Evolutionary conservation across 2,113 vertebrate genomes (phyloP), one percentile per base, ranked within the genome.

Genomic region (Synchiropus splendidus): DNA sequence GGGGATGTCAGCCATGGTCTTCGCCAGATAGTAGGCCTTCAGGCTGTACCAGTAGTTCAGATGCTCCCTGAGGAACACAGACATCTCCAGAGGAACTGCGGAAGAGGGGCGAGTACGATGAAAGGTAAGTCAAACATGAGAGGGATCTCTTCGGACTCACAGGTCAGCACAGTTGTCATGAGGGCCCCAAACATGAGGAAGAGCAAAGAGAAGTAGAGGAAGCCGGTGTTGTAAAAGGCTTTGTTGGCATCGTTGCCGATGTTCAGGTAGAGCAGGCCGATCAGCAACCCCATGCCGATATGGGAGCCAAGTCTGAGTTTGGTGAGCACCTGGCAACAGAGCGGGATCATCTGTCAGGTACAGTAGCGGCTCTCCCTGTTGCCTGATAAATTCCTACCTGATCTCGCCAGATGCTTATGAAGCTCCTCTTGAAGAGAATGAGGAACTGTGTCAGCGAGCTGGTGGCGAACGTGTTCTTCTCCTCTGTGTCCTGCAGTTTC

Each of bases 21-120:
- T 99, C 13, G 95, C 95, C 70, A 99, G 70, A 59, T 94, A 99
- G 64, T 99, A 99, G 0, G 94, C 91, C 61, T 96, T 97, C 61
- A 99, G 83, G 75, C 92, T 98, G 79, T 99, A 99, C 95, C 95
- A 99, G 78, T 97, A 97, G 77, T 99, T 99, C 45, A 99, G 67
- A 71, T 99, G 92, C 54, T 99, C 95, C 63, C 95, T 76, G 55
- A 94, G 48, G 63, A 99, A 93, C n/a, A 98, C 93, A 0, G 89
- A 88, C 93, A 98, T 92, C 81, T 97, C 94, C 74, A 93, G 74
- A 48, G 94, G 93, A 75, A 99, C 94, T 99, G 83, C 40, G 37
- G 11, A 48, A 67, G n/a, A 51, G 41, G 30, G 51, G 50, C 15
- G 39, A 13, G 2, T n/a, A n/a, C n/a, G n/a, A 27, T 54, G 54